Conservation (phyloP, 1,140 invertebrate species). For the Pentalonia nigronervosa region DNA sequence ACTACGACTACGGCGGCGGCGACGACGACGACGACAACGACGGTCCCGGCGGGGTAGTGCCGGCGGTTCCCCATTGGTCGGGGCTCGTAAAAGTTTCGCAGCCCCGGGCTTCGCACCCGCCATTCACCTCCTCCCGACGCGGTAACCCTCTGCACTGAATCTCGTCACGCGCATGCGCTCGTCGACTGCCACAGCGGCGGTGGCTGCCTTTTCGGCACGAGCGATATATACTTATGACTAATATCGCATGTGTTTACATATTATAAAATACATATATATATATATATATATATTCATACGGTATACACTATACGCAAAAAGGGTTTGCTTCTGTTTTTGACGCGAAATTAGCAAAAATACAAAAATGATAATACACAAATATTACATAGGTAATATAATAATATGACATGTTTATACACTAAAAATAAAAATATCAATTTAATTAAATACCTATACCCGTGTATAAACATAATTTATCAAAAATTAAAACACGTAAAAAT, state of each 20-base stretch:
- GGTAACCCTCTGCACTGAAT: background rate
- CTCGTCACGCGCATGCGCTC: background rate
- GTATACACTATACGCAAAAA: background rate
- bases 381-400: background rate
- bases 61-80: conserved; percentile 57
- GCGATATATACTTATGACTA: conserved; percentile 42
- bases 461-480: background rate
- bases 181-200: background rate
- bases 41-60: conserved; percentile 48
- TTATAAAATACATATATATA: background rate
- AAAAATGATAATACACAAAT: background rate
- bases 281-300: background rate
- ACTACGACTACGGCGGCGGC: background rate
- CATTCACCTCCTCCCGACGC: conserved; percentile 10
- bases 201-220: background rate
- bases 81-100: conserved; percentile 52
- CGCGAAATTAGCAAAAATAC: conserved; percentile 5
- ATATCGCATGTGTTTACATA: conserved; percentile 16
- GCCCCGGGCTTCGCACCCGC: conserved; percentile 43
- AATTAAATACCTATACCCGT: background rate
- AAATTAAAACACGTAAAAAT: background rate
- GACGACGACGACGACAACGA: background rate
- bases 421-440: background rate
- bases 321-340: conserved; percentile 20
- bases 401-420: background rate